Evolutionary conservation across 2,113 vertebrate species (phyloP).

Genomic region (Gymnobelideus leadbeateri): DNA sequence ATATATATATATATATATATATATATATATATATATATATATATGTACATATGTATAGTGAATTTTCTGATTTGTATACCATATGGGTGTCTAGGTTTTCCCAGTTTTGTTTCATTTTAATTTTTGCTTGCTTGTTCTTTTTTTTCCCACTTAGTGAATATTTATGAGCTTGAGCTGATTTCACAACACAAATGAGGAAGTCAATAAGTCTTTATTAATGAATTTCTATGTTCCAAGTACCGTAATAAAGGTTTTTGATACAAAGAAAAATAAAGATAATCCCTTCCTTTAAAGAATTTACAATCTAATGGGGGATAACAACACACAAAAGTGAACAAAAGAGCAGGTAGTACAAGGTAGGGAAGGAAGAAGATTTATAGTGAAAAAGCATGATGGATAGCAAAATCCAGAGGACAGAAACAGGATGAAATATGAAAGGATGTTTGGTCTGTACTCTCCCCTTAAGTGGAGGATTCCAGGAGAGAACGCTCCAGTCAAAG

Average conservation of each 20-base stretch:
- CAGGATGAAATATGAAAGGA: background rate
- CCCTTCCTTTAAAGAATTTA: background rate
- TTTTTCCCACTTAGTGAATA: background rate
- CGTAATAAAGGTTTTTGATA: background rate
- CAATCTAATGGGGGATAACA: background rate
- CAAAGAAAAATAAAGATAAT: background rate
- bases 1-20: too few relatives aligned
- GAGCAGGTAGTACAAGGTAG: background rate
- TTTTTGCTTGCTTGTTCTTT: background rate
- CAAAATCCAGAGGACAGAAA: background rate
- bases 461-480: background rate
- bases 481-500: background rate
- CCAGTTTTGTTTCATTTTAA: background rate
- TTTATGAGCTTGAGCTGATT: background rate
- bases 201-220: background rate
- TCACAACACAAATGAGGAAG: background rate
- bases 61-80: conserved; percentile 53
- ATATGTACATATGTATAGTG: too few relatives aligned
- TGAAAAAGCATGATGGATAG: background rate
- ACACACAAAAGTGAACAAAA: background rate
- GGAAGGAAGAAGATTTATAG: background rate
- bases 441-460: background rate
- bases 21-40: too few relatives aligned
- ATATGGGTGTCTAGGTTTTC: background rate
- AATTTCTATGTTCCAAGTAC: background rate